These are phyloP conservation scores for Lutjanus campechanus DNA, from an alignment of 2,797 vertebrate genomes.

Conservation along the genomic window DNA sequence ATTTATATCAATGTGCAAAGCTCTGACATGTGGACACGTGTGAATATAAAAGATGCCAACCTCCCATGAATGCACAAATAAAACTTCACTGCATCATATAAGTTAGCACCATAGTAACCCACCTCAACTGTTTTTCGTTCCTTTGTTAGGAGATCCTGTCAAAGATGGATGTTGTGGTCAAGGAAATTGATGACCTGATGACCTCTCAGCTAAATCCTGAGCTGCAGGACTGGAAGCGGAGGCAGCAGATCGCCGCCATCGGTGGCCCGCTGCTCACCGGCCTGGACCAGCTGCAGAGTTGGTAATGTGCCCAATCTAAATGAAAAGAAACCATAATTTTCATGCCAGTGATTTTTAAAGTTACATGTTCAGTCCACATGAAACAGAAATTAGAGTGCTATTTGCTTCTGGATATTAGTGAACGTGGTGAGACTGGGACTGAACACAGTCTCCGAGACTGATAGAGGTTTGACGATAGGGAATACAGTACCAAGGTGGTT, in stretches of 20 bases:
- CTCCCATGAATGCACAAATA: not conserved
- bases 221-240: constrained; percentile 94
- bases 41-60: not conserved
- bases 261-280: constrained; percentile 93
- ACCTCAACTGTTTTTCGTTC: not conserved
- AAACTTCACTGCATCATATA: not conserved
- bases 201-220: constrained; percentile 91
- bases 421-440: too few species aligned
- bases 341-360: too few species aligned
- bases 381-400: too few species aligned
- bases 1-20: not conserved
- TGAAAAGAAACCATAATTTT: too few species aligned
- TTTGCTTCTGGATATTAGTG: too few species aligned
- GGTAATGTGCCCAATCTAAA: constrained; percentile 81
- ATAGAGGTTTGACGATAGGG: too few species aligned
- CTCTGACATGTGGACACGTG: constrained; percentile 3
- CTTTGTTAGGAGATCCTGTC: constrained; percentile 89
- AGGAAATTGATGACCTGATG: constrained; percentile 91
- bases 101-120: too few species aligned
- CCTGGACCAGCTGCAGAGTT: constrained; percentile 96
- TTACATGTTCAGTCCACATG: too few species aligned
- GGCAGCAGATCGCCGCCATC: constrained; percentile 95
- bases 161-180: constrained; percentile 92
- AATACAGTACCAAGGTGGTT: too few species aligned
- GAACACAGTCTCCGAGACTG: too few species aligned